These are phyloP conservation scores for Chymomyza caudatula DNA, from an alignment of 2,888 invertebrate genomes.

Conservation along the genomic window DNA sequence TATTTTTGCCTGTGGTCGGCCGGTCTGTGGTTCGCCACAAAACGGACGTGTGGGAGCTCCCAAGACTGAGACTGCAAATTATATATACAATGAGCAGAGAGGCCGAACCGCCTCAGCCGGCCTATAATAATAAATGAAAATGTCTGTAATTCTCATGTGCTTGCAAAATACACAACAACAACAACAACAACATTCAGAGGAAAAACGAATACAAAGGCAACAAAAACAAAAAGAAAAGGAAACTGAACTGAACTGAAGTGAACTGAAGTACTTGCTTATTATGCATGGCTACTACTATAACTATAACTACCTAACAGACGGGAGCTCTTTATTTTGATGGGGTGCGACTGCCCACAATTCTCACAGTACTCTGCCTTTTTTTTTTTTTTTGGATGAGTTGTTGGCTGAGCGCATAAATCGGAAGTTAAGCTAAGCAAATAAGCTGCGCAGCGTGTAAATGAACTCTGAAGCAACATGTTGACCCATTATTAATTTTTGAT, in stretches of 20 bases:
- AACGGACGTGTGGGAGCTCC: conserved; percentile 46
- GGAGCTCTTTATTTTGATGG: neutral
- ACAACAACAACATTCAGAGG: conserved; percentile 7
- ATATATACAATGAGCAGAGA: conserved; percentile 16
- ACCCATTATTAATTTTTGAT: conserved; percentile 43
- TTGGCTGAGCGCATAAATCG: conserved; percentile 20
- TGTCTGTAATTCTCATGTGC: conserved; percentile 67
- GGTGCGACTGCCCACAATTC: conserved; percentile 24
- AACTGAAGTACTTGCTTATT: conserved; percentile 55
- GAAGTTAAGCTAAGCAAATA: conserved; percentile 64
- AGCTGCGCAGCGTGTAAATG: conserved; percentile 47
- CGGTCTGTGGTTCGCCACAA: conserved; percentile 39
- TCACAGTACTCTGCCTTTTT: conserved; percentile 28
- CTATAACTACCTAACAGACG: neutral
- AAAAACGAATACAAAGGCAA: too few species aligned
- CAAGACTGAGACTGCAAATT: conserved; percentile 49
- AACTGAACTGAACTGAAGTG: conserved; percentile 15
- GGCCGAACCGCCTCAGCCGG: conserved; percentile 11
- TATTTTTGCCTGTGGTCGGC: conserved; percentile 49
- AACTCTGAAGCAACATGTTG: conserved; percentile 48
- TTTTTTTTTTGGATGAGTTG: neutral
- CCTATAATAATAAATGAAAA: conserved; percentile 65
- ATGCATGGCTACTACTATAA: conserved; percentile 35
- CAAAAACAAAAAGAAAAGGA: conserved; percentile 19
- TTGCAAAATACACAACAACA: conserved; percentile 7